phyloP scores from a whole-genome alignment of 1,140 invertebrate genomes.

The Sarcophaga peregrina region DNA sequence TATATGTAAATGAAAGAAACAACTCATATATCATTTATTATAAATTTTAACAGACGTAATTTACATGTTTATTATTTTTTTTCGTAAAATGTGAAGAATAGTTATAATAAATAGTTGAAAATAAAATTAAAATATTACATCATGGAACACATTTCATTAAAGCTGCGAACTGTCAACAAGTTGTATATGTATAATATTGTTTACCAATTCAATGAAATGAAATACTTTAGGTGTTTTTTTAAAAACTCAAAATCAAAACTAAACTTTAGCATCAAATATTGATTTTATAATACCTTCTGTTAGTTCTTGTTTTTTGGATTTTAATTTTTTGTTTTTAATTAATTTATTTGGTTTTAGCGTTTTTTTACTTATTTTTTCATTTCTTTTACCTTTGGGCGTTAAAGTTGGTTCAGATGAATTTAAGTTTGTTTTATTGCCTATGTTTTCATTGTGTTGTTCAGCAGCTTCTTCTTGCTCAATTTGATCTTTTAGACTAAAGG shows the following conservation, averaged over 20 bases:
- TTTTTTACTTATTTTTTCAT: neutral
- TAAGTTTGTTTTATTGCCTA: neutral
- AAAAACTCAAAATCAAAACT: neutral
- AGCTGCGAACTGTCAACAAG: no score
- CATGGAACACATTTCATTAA: no score
- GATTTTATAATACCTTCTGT: neutral
- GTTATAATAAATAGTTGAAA: no score
- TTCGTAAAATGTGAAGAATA: no score
- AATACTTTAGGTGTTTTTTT: no score
- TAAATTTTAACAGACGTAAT: no score
- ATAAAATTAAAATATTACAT: no score
- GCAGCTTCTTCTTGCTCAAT: constrained; percentile 1
- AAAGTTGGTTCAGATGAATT: neutral
- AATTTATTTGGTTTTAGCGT: neutral
- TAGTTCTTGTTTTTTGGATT: neutral
- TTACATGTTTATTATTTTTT: no score
- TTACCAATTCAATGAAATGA: no score
- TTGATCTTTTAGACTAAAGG: constrained; percentile 39
- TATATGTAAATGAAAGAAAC: no score
- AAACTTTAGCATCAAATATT: neutral
- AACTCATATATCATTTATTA: no score
- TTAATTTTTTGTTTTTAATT: neutral
- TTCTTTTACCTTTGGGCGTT: neutral
- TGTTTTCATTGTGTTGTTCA: neutral
- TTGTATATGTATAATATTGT: no score